Evolutionary conservation across 2,797 vertebrate genomes (phyloP).

Genomic region (Gallinago solitaria): DNA sequence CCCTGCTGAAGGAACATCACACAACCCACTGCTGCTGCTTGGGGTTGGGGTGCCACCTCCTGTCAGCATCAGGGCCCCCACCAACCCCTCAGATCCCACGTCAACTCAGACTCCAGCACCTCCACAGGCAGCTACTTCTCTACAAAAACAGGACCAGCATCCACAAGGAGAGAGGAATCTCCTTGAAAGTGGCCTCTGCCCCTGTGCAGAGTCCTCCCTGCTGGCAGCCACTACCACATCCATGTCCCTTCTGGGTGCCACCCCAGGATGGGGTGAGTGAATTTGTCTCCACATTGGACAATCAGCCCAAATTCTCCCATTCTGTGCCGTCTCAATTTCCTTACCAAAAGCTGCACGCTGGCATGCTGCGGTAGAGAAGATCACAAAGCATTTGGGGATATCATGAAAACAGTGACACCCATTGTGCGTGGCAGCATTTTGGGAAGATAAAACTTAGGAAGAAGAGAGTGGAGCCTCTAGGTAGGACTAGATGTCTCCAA

Average conservation of each 20-base stretch:
- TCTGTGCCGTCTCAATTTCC: not conserved
- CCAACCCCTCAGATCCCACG: not conserved
- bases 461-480: not conserved
- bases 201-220: not conserved
- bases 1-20: not conserved
- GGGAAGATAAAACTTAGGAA: not conserved
- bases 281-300: not conserved
- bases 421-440: rapidly evolving
- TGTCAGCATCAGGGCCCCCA: not conserved
- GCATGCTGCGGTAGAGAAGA: not conserved
- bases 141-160: not conserved
- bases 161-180: not conserved
- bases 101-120: not conserved
- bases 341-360: not conserved
- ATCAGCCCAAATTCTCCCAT: not conserved
- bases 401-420: not conserved
- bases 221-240: not conserved
- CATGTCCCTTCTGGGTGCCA: not conserved
- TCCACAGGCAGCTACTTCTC: not conserved
- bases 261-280: not conserved
- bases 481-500: not conserved
- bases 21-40: not conserved
- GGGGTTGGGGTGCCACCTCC: not conserved
- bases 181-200: not conserved
- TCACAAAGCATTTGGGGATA: rapidly evolving